Evolutionary conservation across 2,888 invertebrate species (phyloP).

Genomic region (Mylabris sibirica): DNA sequence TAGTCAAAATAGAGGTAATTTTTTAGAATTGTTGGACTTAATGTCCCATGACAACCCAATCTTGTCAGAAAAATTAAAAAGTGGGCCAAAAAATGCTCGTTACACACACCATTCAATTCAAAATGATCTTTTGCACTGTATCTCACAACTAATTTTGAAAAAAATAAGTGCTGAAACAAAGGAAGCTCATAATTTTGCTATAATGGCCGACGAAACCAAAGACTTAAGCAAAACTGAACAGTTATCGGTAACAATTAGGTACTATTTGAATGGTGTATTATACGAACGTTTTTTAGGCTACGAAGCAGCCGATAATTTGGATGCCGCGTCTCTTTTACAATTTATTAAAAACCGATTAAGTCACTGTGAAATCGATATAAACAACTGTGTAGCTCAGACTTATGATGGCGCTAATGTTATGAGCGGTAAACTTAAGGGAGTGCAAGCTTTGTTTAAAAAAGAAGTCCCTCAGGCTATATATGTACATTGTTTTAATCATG

Average conservation of each 20-base stretch:
- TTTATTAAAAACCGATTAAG: background rate
- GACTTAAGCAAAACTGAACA: slow-evolving; percentile 14
- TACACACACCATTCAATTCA: background rate
- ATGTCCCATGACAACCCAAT: background rate
- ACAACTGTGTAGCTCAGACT: slow-evolving; percentile 18
- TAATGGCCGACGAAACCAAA: slow-evolving; percentile 11
- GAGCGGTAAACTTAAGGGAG: slow-evolving; percentile 15
- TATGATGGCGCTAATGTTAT: slow-evolving; percentile 18
- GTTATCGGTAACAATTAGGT: slow-evolving; percentile 8
- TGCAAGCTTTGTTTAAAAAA: slow-evolving; percentile 13
- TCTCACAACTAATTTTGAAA: background rate
- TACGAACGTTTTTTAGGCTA: background rate
- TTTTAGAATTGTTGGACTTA: background rate
- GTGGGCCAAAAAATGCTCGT: background rate
- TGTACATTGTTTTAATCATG: slow-evolving; percentile 19
- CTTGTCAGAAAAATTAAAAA: background rate
- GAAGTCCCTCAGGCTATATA: slow-evolving; percentile 20
- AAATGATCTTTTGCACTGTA: background rate
- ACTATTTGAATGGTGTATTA: background rate
- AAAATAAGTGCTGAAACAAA: background rate
- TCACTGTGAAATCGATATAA: slow-evolving; percentile 12
- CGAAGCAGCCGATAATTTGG: background rate
- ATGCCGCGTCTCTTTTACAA: background rate
- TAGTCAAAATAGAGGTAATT: background rate
- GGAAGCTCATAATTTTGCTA: background rate